These are phyloP conservation scores for Sogatella furcifera DNA, from an alignment of 1,140 invertebrate genomes.

Conservation along the genomic window DNA sequence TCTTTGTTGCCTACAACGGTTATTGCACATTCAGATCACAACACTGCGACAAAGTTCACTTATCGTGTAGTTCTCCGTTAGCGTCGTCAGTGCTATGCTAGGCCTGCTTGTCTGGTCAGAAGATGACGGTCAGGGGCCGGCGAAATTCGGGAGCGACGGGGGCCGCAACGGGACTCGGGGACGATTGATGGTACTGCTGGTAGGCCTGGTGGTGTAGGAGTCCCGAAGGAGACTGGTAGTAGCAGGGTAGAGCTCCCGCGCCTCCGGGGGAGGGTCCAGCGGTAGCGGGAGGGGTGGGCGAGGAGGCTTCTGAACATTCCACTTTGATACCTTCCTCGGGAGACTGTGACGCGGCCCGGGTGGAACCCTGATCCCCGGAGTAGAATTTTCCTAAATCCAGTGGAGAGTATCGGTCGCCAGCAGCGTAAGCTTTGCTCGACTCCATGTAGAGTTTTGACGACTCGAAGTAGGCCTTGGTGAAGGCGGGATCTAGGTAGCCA, in stretches of 20 bases:
- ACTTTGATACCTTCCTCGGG: constrained; percentile 15
- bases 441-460: constrained; percentile 68
- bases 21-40: no score
- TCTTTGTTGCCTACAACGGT: no score
- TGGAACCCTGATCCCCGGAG: constrained; percentile 22
- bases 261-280: constrained; percentile 33
- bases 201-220: constrained; percentile 41
- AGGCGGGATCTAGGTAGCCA: constrained; percentile 45
- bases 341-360: background rate
- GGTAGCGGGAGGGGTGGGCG: constrained; percentile 47
- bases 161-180: constrained; percentile 34
- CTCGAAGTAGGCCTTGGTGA: constrained; percentile 68
- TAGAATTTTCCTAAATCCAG: constrained; percentile 60
- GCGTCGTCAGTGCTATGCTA: constrained; percentile 9
- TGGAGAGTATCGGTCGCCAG: constrained; percentile 36
- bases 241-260: constrained; percentile 36
- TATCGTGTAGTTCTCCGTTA: no score
- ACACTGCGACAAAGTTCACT: no score
- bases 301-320: constrained; percentile 38
- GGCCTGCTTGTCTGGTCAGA: constrained; percentile 49
- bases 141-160: constrained; percentile 53
- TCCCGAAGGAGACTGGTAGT: constrained; percentile 33
- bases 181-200: constrained; percentile 54
- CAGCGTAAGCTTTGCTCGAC: constrained; percentile 27
- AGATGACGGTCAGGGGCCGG: constrained; percentile 71